Evolutionary conservation across 2,113 vertebrate species (phyloP).

Genomic region (Apodemus speciosus): DNA sequence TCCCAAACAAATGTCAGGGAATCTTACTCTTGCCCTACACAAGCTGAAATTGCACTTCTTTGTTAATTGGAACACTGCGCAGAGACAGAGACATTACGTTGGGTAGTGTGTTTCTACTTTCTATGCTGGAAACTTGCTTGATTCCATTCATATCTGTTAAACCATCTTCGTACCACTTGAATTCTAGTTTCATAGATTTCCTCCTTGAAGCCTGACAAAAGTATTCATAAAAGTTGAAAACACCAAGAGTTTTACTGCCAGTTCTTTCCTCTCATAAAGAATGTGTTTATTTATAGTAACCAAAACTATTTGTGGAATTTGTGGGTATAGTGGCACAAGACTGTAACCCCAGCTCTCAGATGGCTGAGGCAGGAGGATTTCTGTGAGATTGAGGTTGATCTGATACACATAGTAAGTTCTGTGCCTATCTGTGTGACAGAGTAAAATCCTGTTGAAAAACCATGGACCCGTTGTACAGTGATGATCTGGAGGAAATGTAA

Average conservation of each 20-base stretch:
- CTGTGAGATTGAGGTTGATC: not conserved
- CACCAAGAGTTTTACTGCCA: slow-evolving; percentile 33
- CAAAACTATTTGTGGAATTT: not conserved
- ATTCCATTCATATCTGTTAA: not conserved
- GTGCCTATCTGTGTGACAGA: not conserved
- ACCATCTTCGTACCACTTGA: not conserved
- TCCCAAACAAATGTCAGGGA: not conserved
- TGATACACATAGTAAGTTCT: not conserved
- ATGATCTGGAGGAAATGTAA: not conserved
- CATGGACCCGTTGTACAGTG: not conserved
- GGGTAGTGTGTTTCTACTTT: not conserved
- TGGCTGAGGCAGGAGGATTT: not conserved
- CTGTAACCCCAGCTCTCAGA: not conserved
- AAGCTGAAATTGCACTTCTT: not conserved
- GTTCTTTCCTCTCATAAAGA: not conserved
- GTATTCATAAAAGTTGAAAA: not conserved
- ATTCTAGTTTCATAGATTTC: slow-evolving; percentile 18
- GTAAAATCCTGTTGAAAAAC: not conserved
- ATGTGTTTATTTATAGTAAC: slow-evolving; percentile 19
- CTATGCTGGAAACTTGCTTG: not conserved
- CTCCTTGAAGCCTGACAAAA: slow-evolving; percentile 27
- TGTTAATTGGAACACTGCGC: not conserved
- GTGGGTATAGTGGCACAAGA: too few relatives aligned
- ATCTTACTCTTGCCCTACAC: not conserved
- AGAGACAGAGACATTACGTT: not conserved